Conservation (phyloP, 2,797 vertebrate species). For the Xenentodon cancila region DNA sequence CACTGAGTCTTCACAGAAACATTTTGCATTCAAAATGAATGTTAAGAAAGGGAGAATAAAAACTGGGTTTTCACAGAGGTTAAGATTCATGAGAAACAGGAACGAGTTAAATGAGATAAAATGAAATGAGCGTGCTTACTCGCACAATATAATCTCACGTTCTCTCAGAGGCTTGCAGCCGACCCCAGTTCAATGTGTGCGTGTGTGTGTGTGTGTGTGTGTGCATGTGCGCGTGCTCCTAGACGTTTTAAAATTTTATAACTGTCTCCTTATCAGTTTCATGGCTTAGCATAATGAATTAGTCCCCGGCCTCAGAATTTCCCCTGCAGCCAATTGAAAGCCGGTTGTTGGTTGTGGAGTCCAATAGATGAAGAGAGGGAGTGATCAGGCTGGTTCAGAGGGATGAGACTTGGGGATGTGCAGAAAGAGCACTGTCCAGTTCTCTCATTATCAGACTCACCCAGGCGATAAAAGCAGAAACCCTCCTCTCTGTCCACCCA, state of each 20-base stretch:
- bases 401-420: background rate
- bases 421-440: too few species aligned
- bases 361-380: conserved; percentile 15
- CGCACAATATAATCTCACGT: conserved; percentile 12
- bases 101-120: conserved; percentile 8
- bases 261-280: conserved; percentile 58
- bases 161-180: conserved; percentile 34
- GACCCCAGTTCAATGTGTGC: conserved; percentile 13
- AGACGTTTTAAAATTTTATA: conserved; percentile 49
- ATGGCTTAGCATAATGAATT: conserved; percentile 75
- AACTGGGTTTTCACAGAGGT: conserved; percentile 3
- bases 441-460: conserved; percentile 45
- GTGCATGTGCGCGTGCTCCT: conserved; percentile 12
- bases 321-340: conserved; percentile 34
- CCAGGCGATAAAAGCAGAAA: conserved; percentile 42
- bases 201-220: conserved; percentile 17
- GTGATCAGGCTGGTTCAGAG: conserved; percentile 22
- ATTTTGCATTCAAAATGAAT: conserved; percentile 10
- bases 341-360: conserved; percentile 14
- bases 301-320: conserved; percentile 42
- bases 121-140: conserved; percentile 8
- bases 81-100: conserved; percentile 20
- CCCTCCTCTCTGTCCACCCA: conserved; percentile 14
- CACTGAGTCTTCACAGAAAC: conserved; percentile 4
- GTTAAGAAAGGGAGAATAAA: background rate